These are phyloP conservation scores for Apocrypta bakeri DNA, from an alignment of 1,140 invertebrate genomes.

Conservation along the genomic window DNA sequence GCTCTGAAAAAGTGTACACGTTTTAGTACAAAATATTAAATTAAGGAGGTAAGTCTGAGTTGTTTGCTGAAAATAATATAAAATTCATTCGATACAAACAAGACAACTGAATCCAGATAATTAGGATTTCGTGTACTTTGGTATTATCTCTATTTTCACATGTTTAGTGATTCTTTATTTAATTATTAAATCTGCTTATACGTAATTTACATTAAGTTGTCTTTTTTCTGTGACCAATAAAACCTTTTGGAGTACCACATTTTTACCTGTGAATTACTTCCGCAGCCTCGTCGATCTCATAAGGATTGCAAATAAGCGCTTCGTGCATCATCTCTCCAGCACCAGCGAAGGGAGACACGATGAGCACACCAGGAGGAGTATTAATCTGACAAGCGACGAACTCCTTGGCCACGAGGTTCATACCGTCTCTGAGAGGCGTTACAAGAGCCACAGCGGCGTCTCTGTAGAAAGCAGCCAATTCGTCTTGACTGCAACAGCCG, in stretches of 20 bases:
- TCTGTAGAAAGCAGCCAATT: slow-evolving; percentile 88
- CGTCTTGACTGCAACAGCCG: slow-evolving; percentile 89
- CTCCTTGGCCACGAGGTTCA: slow-evolving; percentile 96
- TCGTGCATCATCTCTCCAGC: slow-evolving; percentile 95
- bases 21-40: slow-evolving; percentile 9
- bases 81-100: too few relatives aligned
- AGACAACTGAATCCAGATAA: too few relatives aligned
- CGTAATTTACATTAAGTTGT: too few relatives aligned
- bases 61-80: too few relatives aligned
- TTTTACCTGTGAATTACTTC: slow-evolving; percentile 86
- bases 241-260: not conserved
- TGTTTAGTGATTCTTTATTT: too few relatives aligned
- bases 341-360: slow-evolving; percentile 92
- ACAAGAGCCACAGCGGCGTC: slow-evolving; percentile 90
- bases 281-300: slow-evolving; percentile 90
- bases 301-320: slow-evolving; percentile 91
- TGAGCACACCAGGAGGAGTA: slow-evolving; percentile 88
- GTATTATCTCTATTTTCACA: too few relatives aligned
- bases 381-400: slow-evolving; percentile 95
- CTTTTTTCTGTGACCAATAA: too few relatives aligned
- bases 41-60: too few relatives aligned
- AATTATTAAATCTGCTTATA: too few relatives aligned
- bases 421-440: slow-evolving; percentile 90
- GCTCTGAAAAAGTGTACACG: slow-evolving; percentile 75
- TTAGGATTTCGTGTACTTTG: too few relatives aligned